Percentiles rank a stretch among this genome's conserved stretches.
Evolutionary conservation across 1,140 invertebrate species (phyloP).

Genomic region (Leptinotarsa undecemlineata): DNA sequence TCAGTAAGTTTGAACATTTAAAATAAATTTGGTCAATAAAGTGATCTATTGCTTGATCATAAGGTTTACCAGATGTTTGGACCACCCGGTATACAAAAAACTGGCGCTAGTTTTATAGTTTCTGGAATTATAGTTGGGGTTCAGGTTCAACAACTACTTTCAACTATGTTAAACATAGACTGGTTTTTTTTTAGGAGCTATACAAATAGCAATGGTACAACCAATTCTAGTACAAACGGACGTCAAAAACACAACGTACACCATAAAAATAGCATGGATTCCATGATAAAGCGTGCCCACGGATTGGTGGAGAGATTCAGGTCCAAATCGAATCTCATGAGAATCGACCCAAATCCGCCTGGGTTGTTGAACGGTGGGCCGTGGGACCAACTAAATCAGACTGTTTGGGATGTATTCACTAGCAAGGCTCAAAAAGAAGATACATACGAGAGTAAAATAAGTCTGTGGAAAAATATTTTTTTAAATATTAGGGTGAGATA

Average conservation of each 20-base stretch:
- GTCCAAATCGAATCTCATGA: slow-evolving; percentile 45
- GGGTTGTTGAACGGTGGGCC: slow-evolving; percentile 36
- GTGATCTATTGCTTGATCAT: too few species aligned
- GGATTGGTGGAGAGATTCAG: slow-evolving; percentile 47
- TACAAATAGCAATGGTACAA: slow-evolving; percentile 17
- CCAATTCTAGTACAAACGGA: neutral
- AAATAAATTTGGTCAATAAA: too few species aligned
- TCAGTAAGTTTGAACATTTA: too few species aligned
- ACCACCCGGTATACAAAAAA: too few species aligned
- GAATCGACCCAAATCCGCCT: slow-evolving; percentile 41
- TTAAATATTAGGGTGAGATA: slow-evolving; percentile 69
- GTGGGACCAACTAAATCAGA: slow-evolving; percentile 70
- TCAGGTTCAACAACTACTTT: too few species aligned
- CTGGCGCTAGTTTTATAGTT: too few species aligned
- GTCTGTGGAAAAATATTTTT: slow-evolving; percentile 77
- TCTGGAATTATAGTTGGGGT: too few species aligned
- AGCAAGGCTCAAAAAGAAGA: slow-evolving; percentile 78
- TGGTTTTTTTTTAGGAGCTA: neutral
- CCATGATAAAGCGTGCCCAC: slow-evolving; percentile 32
- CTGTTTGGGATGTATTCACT: slow-evolving; percentile 80
- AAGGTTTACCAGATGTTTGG: too few species aligned
- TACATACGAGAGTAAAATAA: slow-evolving; percentile 80
- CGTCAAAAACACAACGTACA: slow-evolving; percentile 12
- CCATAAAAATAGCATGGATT: slow-evolving; percentile 26
- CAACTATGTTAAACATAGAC: too few species aligned